Conservation (phyloP, 2,888 invertebrate genomes). For the Antitype chi region DNA sequence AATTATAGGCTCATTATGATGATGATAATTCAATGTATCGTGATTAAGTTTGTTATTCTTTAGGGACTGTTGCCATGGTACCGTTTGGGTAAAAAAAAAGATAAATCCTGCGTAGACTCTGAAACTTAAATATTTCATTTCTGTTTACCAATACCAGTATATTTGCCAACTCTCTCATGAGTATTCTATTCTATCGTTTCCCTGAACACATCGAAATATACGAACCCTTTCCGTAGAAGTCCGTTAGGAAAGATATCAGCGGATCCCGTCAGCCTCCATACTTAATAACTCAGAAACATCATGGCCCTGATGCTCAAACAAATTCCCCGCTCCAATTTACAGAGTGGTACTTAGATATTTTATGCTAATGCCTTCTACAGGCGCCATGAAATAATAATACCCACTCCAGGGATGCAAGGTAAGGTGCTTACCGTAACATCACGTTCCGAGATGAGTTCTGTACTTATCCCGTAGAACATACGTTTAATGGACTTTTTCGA, state of each 20-base stretch:
- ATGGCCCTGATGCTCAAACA: slow-evolving; percentile 69
- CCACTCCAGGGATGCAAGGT: slow-evolving; percentile 66
- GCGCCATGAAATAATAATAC: slow-evolving; percentile 83
- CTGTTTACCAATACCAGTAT: background rate
- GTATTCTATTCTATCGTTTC: slow-evolving; percentile 11
- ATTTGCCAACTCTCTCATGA: background rate
- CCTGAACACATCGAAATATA: slow-evolving; percentile 15
- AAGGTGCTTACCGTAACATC: slow-evolving; percentile 57
- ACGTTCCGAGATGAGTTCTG: slow-evolving; percentile 68
- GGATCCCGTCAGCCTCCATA: slow-evolving; percentile 43
- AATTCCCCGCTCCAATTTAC: slow-evolving; percentile 75
- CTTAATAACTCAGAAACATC: slow-evolving; percentile 63
- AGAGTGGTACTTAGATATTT: slow-evolving; percentile 77
- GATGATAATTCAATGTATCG: too few species aligned
- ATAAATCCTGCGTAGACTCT: background rate
- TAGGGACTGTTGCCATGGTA: too few species aligned
- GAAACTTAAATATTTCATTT: background rate
- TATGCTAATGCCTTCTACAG: slow-evolving; percentile 81
- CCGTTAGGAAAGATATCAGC: slow-evolving; percentile 34
- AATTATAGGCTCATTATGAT: too few species aligned
- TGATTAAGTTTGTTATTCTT: too few species aligned
- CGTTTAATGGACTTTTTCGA: slow-evolving; percentile 68
- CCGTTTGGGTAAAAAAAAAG: background rate
- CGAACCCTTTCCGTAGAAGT: slow-evolving; percentile 19
- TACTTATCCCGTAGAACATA: slow-evolving; percentile 68